Conservation (phyloP, 2,888 invertebrate species). For the Cybosia mesomella region DNA sequence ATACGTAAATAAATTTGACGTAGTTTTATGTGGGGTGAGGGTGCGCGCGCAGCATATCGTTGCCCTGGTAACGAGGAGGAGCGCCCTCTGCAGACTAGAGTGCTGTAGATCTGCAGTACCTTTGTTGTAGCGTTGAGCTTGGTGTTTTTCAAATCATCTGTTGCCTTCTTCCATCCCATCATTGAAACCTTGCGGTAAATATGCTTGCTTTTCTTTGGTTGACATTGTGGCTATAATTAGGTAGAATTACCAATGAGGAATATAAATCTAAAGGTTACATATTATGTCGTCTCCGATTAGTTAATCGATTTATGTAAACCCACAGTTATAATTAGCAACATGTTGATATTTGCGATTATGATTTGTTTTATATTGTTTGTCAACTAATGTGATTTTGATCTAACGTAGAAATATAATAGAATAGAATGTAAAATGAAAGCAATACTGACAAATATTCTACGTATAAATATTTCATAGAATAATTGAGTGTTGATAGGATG, state of each 20-base stretch:
- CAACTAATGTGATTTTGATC: neutral
- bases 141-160: conserved; percentile 31
- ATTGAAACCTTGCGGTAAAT: conserved; percentile 15
- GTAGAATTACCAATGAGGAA: neutral
- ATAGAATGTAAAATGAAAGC: neutral
- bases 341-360: conserved; percentile 1
- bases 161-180: neutral
- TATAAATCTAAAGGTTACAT: neutral
- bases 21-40: conserved; percentile 37
- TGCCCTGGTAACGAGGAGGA: conserved; percentile 67
- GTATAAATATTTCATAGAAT: neutral
- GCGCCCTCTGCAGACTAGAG: conserved; percentile 37
- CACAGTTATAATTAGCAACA: conserved; percentile 8
- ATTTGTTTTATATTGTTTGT: neutral
- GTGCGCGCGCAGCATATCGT: conserved; percentile 79
- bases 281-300: neutral
- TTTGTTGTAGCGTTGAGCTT: conserved; percentile 27
- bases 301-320: neutral
- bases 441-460: neutral
- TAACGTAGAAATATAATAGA: neutral
- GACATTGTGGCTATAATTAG: neutral
- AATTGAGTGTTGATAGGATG: conserved; percentile 1
- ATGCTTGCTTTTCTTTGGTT: conserved; percentile 3
- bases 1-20: conserved; percentile 69
- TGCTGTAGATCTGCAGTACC: conserved; percentile 28